Conservation (phyloP, 2,888 invertebrate genomes). For the Oligia fasciuncula region DNA sequence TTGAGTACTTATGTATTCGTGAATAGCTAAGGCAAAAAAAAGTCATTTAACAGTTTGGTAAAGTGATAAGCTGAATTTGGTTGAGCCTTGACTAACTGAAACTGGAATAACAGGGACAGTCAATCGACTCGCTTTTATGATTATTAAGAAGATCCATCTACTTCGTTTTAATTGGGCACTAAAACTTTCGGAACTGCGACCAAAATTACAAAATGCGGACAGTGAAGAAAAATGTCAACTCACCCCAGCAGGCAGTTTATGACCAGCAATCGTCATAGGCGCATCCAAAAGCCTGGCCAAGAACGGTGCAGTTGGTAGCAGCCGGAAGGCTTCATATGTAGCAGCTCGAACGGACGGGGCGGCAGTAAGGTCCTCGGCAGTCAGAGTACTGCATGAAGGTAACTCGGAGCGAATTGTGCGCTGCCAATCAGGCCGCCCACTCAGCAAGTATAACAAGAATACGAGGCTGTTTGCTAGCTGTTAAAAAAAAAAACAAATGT, state of each 20-base stretch:
- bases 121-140: not conserved
- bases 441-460: conserved; percentile 94
- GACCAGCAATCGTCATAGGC: conserved; percentile 92
- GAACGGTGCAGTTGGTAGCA: conserved; percentile 94
- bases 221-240: conserved; percentile 69
- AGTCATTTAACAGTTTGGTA: not conserved
- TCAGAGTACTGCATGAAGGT: conserved; percentile 89
- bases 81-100: not conserved
- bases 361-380: conserved; percentile 90
- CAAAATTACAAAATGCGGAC: not conserved
- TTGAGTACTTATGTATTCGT: not conserved
- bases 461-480: conserved; percentile 95
- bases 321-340: conserved; percentile 93
- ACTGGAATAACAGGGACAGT: not conserved
- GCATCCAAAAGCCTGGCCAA: conserved; percentile 94
- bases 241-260: conserved; percentile 93
- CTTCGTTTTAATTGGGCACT: not conserved
- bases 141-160: not conserved
- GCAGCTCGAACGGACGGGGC: conserved; percentile 95
- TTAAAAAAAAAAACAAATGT: conserved; percentile 30
- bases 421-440: conserved; percentile 92
- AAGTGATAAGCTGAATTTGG: not conserved
- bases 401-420: conserved; percentile 92
- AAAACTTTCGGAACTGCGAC: not conserved
- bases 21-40: not conserved